Evolutionary conservation across 2,888 invertebrate species (phyloP).

Genomic region (Drosophila villosipedis): DNA sequence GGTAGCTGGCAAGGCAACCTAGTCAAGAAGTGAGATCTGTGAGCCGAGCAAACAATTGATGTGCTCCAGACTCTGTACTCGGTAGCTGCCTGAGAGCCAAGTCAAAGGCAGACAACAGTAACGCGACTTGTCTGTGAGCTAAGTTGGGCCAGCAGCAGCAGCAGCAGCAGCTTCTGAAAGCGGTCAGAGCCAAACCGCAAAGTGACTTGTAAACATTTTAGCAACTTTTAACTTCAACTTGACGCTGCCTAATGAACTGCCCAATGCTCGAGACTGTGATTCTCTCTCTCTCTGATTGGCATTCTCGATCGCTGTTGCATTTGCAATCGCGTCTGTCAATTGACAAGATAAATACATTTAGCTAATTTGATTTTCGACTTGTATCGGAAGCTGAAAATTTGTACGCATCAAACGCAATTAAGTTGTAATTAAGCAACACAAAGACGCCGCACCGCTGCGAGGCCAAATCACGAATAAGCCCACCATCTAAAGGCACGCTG

Average conservation of each 20-base stretch:
- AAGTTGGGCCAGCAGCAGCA: conserved; percentile 14
- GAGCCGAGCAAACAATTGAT: conserved; percentile 78
- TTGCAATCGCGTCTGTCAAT: conserved; percentile 74
- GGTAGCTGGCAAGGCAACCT: conserved; percentile 24
- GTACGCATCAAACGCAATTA: conserved; percentile 78
- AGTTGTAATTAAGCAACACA: conserved; percentile 77
- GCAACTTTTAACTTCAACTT: conserved; percentile 77
- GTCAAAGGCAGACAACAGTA: conserved; percentile 67
- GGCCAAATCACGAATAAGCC: conserved; percentile 28
- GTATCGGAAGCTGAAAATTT: conserved; percentile 72
- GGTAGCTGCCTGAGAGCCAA: conserved; percentile 19
- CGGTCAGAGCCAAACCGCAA: conserved; percentile 51
- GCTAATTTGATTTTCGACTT: conserved; percentile 74
- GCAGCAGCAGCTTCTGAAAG: conserved; percentile 26
- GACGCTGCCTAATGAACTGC: conserved; percentile 77
- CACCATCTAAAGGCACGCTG: conserved; percentile 22
- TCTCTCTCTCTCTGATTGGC: conserved; percentile 68
- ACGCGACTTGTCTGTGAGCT: conserved; percentile 65
- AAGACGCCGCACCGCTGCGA: conserved; percentile 48
- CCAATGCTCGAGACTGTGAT: conserved; percentile 32
- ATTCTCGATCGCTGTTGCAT: conserved; percentile 51
- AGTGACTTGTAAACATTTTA: conserved; percentile 81
- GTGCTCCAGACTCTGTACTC: conserved; percentile 45
- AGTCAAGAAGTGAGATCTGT: conserved; percentile 57
- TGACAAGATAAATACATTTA: conserved; percentile 83